Conservation (phyloP, 2,113 vertebrate species). For the Thymallus thymallus region DNA sequence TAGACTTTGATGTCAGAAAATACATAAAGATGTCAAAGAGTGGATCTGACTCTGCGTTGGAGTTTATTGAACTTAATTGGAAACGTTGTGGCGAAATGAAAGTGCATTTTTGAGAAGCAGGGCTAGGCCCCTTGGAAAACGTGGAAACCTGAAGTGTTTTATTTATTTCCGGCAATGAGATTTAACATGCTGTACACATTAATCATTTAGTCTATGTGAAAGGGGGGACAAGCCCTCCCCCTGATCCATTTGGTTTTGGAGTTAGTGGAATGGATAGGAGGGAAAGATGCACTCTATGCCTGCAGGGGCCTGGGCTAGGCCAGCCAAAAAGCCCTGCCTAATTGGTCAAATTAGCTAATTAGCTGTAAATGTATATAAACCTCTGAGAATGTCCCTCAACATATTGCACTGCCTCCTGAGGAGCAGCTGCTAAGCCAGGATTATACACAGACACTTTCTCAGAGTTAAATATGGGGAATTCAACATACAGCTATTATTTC, state of each 20-base stretch:
- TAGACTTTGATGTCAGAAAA: constrained; percentile 21
- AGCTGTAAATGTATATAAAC: constrained; percentile 8
- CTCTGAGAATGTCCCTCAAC: constrained; percentile 11
- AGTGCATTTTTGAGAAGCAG: constrained; percentile 37
- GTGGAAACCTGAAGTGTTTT: constrained; percentile 42
- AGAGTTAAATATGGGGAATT: not conserved
- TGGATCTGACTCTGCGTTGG: not conserved
- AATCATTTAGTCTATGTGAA: constrained; percentile 51
- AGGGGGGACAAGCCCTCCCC: constrained; percentile 20
- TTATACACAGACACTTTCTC: not conserved
- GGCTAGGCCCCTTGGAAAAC: constrained; percentile 10
- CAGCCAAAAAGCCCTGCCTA: constrained; percentile 3
- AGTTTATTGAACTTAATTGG: constrained; percentile 34
- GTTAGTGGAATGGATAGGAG: constrained; percentile 18
- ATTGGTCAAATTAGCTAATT: constrained; percentile 17
- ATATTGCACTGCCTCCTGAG: not conserved
- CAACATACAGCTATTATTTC: not conserved
- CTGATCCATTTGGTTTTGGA: constrained; percentile 6
- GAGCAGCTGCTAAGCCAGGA: not conserved
- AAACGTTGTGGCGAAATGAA: constrained; percentile 22
- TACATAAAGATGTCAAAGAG: constrained; percentile 6
- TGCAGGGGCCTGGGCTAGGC: constrained; percentile 1
- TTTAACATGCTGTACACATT: constrained; percentile 44
- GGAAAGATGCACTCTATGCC: not conserved
- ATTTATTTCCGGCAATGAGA: constrained; percentile 43